These are phyloP conservation scores for Schizopygopsis pylzovi DNA, from an alignment of 2,797 vertebrate genomes.

Conservation along the genomic window DNA sequence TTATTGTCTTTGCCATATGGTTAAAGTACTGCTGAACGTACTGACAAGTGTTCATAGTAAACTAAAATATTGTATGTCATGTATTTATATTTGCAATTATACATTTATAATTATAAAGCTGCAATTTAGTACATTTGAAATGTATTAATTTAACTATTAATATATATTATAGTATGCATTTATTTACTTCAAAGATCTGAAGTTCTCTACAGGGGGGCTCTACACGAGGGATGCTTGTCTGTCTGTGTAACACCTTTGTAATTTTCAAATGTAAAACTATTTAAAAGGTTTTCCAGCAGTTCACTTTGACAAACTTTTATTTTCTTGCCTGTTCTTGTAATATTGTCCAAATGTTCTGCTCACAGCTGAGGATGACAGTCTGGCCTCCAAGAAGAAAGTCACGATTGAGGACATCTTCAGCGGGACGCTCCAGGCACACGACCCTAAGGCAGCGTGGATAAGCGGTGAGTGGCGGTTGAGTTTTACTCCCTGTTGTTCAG, in stretches of 20 bases:
- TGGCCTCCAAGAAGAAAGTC: slow-evolving; percentile 93
- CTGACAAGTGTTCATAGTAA: not conserved
- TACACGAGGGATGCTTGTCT: not conserved
- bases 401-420: slow-evolving; percentile 90
- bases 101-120: not conserved
- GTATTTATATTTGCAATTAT: not conserved
- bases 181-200: not conserved
- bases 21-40: no score
- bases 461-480: slow-evolving; percentile 81
- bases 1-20: no score
- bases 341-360: slow-evolving; percentile 13
- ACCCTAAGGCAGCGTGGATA: slow-evolving; percentile 93
- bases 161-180: not conserved
- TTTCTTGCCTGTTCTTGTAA: slow-evolving; percentile 9
- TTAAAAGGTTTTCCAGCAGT: not conserved
- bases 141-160: no score
- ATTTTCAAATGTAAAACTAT: slow-evolving; percentile 4
- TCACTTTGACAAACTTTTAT: not conserved
- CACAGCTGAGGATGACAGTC: slow-evolving; percentile 91
- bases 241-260: not conserved
- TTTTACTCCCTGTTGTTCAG: not conserved
- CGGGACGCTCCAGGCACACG: slow-evolving; percentile 86
- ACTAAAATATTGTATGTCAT: not conserved
- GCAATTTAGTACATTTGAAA: no score
- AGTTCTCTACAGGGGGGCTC: not conserved